Percentiles rank a stretch among this genome's conserved stretches.
phyloP scores from a whole-genome alignment of 2,888 invertebrate genomes.

The Lottia gigantea region DNA sequence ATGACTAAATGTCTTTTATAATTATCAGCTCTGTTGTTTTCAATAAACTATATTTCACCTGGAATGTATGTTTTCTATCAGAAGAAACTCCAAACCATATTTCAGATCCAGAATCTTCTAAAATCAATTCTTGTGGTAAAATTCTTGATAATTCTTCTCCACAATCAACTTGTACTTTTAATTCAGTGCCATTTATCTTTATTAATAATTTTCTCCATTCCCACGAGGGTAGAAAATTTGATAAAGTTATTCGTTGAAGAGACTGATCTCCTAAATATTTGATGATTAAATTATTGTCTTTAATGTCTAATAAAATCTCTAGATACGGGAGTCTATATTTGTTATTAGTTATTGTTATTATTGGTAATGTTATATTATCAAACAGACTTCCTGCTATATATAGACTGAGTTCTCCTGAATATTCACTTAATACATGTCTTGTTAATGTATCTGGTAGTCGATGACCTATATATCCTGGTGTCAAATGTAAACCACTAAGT shows the following conservation, averaged over 20 bases:
- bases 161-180: conserved; percentile 46
- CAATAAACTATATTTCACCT: too few relatives aligned
- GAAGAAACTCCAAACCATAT: conserved; percentile 38
- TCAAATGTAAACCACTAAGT: conserved; percentile 43
- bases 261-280: conserved; percentile 54
- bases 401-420: conserved; percentile 42
- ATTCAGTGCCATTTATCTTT: conserved; percentile 38
- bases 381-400: conserved; percentile 32
- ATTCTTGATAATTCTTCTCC: conserved; percentile 27
- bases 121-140: conserved; percentile 40
- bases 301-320: conserved; percentile 46
- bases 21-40: too few relatives aligned
- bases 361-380: conserved; percentile 26
- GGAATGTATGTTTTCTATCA: conserved; percentile 32
- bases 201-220: conserved; percentile 43
- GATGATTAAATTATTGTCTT: conserved; percentile 40
- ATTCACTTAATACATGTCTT: conserved; percentile 36
- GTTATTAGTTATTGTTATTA: conserved; percentile 44
- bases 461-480: conserved; percentile 37
- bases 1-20: too few relatives aligned
- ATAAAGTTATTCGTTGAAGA: conserved; percentile 45
- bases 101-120: conserved; percentile 38
- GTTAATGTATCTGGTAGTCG: conserved; percentile 29
- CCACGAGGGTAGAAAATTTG: conserved; percentile 36
- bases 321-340: conserved; percentile 46